Base-by-base conservation (phyloP, 2,797 vertebrate species). In the Octomys mimax region DNA sequence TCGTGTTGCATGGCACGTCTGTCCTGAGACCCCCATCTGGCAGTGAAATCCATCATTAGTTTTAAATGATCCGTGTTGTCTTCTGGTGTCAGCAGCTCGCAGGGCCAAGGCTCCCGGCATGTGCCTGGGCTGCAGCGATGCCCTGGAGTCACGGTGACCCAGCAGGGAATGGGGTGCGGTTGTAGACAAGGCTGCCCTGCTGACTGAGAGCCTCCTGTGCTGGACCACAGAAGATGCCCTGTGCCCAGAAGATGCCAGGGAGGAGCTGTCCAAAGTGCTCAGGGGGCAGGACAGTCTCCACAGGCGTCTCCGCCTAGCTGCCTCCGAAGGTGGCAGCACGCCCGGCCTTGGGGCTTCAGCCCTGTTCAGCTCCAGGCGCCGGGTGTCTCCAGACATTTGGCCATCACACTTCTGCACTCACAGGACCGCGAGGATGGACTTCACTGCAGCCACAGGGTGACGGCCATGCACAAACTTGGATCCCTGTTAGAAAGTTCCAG, bases 351-450 rank as follows among this genome's bases (percentile, higher is more conserved):
- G 79, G 11, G 26, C 66, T 66, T 57, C 24, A 2, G 3, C 36
- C 46, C 18, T 18, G 42, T 49, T 31, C 36, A 1, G 4, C 13
- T 52, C 13, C 4, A 12, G 12, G 24, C 36, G 2, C 39, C 11
- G 42, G 42, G 42, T 1, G 4, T 9, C 5, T 46, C 31, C 46
- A 19, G 46, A 49, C 28, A 1, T 0, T 5, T 4, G 1, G 1
- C 39, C 0, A 1, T 46, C 1, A 0, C 6, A 5, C 13, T 12
- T 24, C 4, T 2, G 0, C 4, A 24, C 22, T 24, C 68, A 4
- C 9, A 0, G 68, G 2, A 28, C 36, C 2, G 2, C 7, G 36
- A 1, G 11, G 49, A 46, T 16, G 33, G 64, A 49, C 66, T 6
- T 66, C 2, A 42, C 14, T 3, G 6, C 11, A 46, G 42, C 1